Percentiles rank a stretch among this genome's conserved stretches.
phyloP scores from a whole-genome alignment of 2,113 vertebrate species.

The Oncorhynchus clarkii region DNA sequence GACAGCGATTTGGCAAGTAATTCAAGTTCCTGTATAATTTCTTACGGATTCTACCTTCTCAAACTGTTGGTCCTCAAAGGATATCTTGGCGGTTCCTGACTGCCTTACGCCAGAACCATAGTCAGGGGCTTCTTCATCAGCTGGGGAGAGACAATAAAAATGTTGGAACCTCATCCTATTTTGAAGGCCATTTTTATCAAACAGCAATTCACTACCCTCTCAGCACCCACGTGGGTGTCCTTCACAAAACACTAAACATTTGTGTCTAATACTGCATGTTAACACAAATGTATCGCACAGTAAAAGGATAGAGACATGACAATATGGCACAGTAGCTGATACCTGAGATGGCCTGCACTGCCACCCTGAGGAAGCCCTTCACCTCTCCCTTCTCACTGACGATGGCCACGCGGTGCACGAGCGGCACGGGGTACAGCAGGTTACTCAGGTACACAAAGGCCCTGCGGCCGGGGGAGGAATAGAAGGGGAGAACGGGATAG shows the following conservation, averaged over 20 bases:
- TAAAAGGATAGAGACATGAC: no score
- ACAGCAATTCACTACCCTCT: no score
- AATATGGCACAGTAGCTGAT: slow-evolving; percentile 15
- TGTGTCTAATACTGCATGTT: no score
- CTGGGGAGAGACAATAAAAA: slow-evolving; percentile 60
- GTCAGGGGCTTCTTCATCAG: slow-evolving; percentile 96
- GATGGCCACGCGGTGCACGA: slow-evolving; percentile 95
- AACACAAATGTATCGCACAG: no score
- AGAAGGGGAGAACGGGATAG: no score
- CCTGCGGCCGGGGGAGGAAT: slow-evolving; percentile 63
- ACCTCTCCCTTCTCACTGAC: slow-evolving; percentile 98
- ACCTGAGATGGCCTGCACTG: slow-evolving; percentile 97
- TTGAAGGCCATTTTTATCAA: no score
- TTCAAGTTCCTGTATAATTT: no score
- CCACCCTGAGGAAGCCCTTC: slow-evolving; percentile 94
- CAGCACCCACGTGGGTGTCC: no score
- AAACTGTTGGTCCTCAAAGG: slow-evolving; percentile 97
- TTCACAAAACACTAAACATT: no score
- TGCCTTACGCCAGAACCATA: slow-evolving; percentile 94
- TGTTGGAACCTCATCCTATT: no score
- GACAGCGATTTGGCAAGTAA: no score
- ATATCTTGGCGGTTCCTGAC: slow-evolving; percentile 94
- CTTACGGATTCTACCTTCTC: slow-evolving; percentile 81
- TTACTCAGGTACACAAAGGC: slow-evolving; percentile 98
- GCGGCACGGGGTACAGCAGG: slow-evolving; percentile 92